Evolutionary conservation across 2,888 invertebrate species (phyloP).

Genomic region (Aleiodes alternator): DNA sequence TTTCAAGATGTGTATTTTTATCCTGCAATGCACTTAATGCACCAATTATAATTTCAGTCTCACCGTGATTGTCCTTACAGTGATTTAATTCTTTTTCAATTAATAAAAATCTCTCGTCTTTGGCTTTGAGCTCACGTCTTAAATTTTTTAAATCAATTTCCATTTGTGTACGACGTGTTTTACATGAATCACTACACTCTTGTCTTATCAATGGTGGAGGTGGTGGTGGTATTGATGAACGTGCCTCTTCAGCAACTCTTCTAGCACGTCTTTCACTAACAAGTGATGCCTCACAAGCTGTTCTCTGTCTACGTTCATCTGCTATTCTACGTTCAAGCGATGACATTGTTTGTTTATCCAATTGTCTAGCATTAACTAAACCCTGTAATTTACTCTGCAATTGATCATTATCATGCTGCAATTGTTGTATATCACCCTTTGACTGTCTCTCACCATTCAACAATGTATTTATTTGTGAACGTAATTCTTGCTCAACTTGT

Average conservation of each 20-base stretch:
- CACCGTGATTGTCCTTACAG: slow-evolving; percentile 81
- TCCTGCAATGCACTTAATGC: slow-evolving; percentile 91
- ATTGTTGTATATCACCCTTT: slow-evolving; percentile 84
- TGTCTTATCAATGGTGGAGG: slow-evolving; percentile 74
- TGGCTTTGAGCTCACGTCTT: slow-evolving; percentile 80
- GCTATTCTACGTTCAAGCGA: slow-evolving; percentile 87
- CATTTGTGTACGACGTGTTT: slow-evolving; percentile 81
- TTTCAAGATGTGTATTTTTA: slow-evolving; percentile 93
- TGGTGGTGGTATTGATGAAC: slow-evolving; percentile 69
- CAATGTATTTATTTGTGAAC: slow-evolving; percentile 82
- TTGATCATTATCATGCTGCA: slow-evolving; percentile 92
- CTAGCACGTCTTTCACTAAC: slow-evolving; percentile 84
- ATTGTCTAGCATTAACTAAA: slow-evolving; percentile 83
- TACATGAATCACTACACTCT: slow-evolving; percentile 83
- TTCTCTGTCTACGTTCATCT: slow-evolving; percentile 89
- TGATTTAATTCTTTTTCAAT: slow-evolving; percentile 73
- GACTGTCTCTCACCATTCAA: slow-evolving; percentile 82
- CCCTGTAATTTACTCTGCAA: slow-evolving; percentile 90
- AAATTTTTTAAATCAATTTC: slow-evolving; percentile 83
- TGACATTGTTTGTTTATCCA: slow-evolving; percentile 87
- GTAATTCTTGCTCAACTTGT: slow-evolving; percentile 83
- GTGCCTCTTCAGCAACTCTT: slow-evolving; percentile 78
- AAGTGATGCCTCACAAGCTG: slow-evolving; percentile 84
- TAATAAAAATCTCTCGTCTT: slow-evolving; percentile 80
- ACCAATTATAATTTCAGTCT: slow-evolving; percentile 86